These are phyloP conservation scores for Pammene fasciana DNA, from an alignment of 2,888 invertebrate genomes.

Conservation along the genomic window DNA sequence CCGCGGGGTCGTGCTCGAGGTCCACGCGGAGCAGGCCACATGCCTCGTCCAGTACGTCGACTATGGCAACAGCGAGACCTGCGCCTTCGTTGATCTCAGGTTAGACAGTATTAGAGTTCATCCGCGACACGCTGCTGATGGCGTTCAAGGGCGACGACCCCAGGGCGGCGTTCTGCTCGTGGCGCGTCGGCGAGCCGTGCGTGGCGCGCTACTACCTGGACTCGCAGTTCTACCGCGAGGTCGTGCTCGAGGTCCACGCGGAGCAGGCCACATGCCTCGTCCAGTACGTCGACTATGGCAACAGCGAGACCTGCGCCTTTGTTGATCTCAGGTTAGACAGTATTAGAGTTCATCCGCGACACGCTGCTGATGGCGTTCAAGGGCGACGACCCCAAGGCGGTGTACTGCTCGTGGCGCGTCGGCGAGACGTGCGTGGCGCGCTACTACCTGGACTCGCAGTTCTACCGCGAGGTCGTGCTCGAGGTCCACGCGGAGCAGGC, in stretches of 20 bases:
- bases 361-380: constrained; percentile 60
- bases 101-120: background rate
- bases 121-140: constrained; percentile 54
- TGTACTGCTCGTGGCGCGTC: constrained; percentile 50
- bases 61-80: constrained; percentile 87
- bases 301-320: constrained; percentile 81
- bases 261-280: constrained; percentile 19
- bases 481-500: constrained; percentile 18
- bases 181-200: constrained; percentile 78
- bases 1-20: constrained; percentile 69
- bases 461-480: constrained; percentile 82
- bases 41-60: constrained; percentile 83
- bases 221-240: constrained; percentile 85
- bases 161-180: constrained; percentile 53
- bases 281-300: constrained; percentile 89
- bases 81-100: constrained; percentile 60
- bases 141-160: constrained; percentile 56
- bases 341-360: constrained; percentile 40
- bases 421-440: constrained; percentile 84
- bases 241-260: constrained; percentile 13
- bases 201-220: constrained; percentile 83
- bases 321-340: constrained; percentile 51
- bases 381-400: constrained; percentile 51
- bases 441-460: constrained; percentile 82
- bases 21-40: constrained; percentile 9